Percentiles rank a stretch among this genome's conserved stretches.
Conservation (phyloP, 2,888 invertebrate genomes). For the Polydrusus cervinus region DNA sequence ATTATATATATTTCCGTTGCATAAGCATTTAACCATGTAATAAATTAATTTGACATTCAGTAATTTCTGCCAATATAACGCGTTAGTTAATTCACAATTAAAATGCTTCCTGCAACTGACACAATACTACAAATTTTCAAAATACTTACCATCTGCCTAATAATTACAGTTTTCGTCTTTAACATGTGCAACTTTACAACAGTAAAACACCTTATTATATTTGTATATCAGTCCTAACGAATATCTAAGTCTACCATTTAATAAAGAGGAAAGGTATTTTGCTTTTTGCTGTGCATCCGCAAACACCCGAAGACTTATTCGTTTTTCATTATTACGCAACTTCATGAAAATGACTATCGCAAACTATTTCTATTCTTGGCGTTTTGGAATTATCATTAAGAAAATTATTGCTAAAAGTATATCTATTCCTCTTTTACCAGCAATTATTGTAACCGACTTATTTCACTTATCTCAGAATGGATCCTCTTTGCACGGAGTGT, state of each 20-base stretch:
- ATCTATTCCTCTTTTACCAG: conserved; percentile 5
- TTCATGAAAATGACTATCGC: too few relatives aligned
- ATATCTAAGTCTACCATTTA: conserved; percentile 62
- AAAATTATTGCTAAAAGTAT: conserved; percentile 23
- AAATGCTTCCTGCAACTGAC: background rate
- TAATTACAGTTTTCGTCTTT: conserved; percentile 64
- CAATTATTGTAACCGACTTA: conserved; percentile 16
- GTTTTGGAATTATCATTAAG: too few relatives aligned
- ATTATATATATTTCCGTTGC: background rate
- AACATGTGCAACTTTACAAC: conserved; percentile 66
- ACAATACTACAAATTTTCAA: background rate
- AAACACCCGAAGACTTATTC: conserved; percentile 30
- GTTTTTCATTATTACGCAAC: background rate
- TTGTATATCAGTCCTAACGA: conserved; percentile 69
- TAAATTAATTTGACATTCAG: background rate
- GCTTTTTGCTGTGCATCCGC: conserved; percentile 41
- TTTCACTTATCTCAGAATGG: background rate
- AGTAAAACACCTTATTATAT: conserved; percentile 68
- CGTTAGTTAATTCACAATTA: too few relatives aligned
- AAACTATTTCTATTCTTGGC: too few relatives aligned
- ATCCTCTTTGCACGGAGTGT: conserved; percentile 18
- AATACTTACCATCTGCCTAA: too few relatives aligned
- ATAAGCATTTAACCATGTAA: background rate
- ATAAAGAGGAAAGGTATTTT: conserved; percentile 38
- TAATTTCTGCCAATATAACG: too few relatives aligned